Base-by-base conservation (phyloP, 2,888 invertebrate genomes). In the Watsonalla binaria region DNA sequence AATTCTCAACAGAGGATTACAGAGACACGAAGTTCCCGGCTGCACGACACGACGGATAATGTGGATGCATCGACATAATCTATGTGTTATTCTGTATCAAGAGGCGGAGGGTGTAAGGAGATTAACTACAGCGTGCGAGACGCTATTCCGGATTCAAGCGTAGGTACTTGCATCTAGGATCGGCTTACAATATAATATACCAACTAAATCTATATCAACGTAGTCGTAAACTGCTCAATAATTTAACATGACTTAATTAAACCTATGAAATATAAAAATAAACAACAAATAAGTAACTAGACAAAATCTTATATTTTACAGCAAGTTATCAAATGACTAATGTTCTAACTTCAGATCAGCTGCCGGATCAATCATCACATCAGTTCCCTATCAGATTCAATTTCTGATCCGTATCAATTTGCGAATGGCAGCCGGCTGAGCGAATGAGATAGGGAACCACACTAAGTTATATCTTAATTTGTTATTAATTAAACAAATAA, bases 1-100 rank as follows among this genome's bases (percentile, higher is more conserved):
- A 78, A 77, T 75, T 72, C 72, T 61, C 63, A 61, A 67, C 64
- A 63, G 58, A 24, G 57, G 66, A 70, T 74, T 77, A 76, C 71
- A 48, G 48, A 48, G 35, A 70, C 67, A 68, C 70, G 66, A 62
- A 65, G 68, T 63, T 61, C 62, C 66, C 65, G 70, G 70, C 68
- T 73, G 72, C 66, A 66, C 61, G 66, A 74, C 74, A 75, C 74
- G 75, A 68, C 66, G 73, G 77, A 76, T 83, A 77, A 78, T 77
- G 74, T 74, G 71, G 76, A 76, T 80, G 81, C 80, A 80, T 66
- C 70, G 68, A 69, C 74, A 70, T 81, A 78, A 78, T 76, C 74
- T 76, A 72, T 75, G 72, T 74, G 75, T 78, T 78, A 75, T 74
- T 70, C 77, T 61, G 72, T 75, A 77, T 74, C 63, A 63, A 58